These are phyloP conservation scores for Tetramorium simillimum DNA, from an alignment of 1,140 invertebrate species.

Conservation along the genomic window DNA sequence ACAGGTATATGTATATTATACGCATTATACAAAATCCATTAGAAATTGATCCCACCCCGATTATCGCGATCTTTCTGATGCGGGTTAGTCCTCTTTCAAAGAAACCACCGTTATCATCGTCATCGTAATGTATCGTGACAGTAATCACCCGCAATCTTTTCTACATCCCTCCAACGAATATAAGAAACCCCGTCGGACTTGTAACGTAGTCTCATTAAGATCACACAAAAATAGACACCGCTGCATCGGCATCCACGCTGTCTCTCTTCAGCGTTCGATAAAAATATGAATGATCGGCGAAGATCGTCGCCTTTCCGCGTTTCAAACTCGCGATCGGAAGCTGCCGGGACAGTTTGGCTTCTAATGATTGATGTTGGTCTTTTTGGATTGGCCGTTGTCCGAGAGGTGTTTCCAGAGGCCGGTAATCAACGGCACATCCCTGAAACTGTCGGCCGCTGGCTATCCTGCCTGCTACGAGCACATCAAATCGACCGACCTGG, in stretches of 20 bases:
- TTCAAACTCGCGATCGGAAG: neutral
- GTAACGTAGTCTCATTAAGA: conserved; percentile 10
- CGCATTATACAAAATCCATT: conserved; percentile 51
- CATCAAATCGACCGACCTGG: conserved; percentile 78
- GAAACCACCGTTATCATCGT: neutral
- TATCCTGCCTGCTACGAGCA: conserved; percentile 80
- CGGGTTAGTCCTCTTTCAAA: neutral
- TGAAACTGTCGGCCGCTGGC: conserved; percentile 78
- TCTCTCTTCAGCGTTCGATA: conserved; percentile 15
- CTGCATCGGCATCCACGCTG: neutral
- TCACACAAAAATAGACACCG: conserved; percentile 20
- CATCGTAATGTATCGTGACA: neutral
- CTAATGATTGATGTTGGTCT: conserved; percentile 44
- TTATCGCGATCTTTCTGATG: neutral
- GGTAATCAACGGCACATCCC: conserved; percentile 81
- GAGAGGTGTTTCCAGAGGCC: conserved; percentile 81
- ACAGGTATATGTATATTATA: conserved; percentile 40
- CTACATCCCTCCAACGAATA: neutral
- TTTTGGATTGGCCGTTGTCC: conserved; percentile 69
- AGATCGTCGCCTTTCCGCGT: neutral
- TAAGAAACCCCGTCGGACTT: conserved; percentile 2
- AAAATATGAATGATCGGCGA: conserved; percentile 26
- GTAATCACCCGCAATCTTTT: neutral
- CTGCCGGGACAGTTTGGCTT: neutral
- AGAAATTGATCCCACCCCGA: conserved; percentile 36